Evolutionary conservation across 2,797 vertebrate species (phyloP).

Genomic region (Xiphophorus birchmanni): DNA sequence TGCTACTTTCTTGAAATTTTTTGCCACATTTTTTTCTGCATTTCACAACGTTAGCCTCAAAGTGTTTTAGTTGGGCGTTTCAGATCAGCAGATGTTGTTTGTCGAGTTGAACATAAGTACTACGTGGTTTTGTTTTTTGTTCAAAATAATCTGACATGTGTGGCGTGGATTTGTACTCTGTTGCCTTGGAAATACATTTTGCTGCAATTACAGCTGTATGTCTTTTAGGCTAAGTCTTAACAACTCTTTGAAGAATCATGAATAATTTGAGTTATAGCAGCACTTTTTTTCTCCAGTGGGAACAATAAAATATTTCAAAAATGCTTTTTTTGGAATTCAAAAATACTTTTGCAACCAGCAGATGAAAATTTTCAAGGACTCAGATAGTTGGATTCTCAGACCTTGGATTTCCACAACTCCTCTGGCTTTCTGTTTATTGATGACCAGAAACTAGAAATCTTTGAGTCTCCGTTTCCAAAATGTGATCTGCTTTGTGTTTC

Average conservation of each 20-base stretch:
- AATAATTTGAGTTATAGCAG: too few species aligned
- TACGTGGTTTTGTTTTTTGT: not conserved
- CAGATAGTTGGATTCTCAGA: not conserved
- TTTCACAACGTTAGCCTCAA: not conserved
- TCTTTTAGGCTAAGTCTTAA: not conserved
- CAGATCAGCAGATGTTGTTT: not conserved
- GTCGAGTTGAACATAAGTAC: not conserved
- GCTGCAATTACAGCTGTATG: not conserved
- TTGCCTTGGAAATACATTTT: not conserved
- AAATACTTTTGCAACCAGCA: not conserved
- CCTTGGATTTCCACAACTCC: not conserved
- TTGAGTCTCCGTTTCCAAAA: not conserved
- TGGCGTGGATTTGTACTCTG: not conserved
- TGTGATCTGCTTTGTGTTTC: not conserved
- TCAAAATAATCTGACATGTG: not conserved
- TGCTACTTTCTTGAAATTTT: not conserved
- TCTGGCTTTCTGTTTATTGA: not conserved
- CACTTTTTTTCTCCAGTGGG: too few species aligned
- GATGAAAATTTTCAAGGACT: not conserved
- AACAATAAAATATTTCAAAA: too few species aligned
- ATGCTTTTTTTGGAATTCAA: too few species aligned
- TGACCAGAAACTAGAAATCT: not conserved
- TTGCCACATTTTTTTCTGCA: not conserved
- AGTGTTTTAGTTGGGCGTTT: not conserved
- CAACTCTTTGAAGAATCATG: not conserved